A percentile compares a stretch with the other conserved stretches of the same genome.
Conservation (phyloP, 2,113 vertebrate species). For the Onychostruthus taczanowskii region DNA sequence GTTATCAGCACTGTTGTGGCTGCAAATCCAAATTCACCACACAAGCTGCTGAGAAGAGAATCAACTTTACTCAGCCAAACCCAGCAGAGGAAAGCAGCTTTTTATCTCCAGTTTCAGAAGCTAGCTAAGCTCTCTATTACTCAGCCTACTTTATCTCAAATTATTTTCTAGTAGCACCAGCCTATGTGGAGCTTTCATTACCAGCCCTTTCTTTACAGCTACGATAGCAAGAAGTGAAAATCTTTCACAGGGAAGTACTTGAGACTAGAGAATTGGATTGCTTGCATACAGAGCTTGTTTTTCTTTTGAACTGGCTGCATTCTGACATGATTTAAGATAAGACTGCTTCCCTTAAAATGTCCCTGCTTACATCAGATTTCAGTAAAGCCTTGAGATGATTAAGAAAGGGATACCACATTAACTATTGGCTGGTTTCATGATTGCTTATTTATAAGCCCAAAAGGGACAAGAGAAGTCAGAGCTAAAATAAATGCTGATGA, state of each 20-base stretch:
- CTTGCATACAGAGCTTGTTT: not conserved
- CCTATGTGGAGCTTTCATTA: not conserved
- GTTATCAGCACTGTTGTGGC: fast-evolving
- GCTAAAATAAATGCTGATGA: not conserved
- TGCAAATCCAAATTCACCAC: not conserved
- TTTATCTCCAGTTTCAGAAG: not conserved
- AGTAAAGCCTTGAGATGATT: not conserved
- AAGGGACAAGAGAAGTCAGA: not conserved
- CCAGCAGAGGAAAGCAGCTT: not conserved
- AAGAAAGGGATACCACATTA: not conserved
- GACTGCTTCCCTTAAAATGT: not conserved
- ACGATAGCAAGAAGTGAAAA: not conserved
- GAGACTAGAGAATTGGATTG: not conserved
- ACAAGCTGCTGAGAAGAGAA: not conserved
- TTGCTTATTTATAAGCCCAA: not conserved
- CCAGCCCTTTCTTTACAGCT: not conserved
- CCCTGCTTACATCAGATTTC: not conserved
- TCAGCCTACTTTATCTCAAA: not conserved
- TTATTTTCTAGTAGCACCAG: not conserved
- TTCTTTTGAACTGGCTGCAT: not conserved
- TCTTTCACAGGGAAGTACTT: not conserved
- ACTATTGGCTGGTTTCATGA: not conserved
- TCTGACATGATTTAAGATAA: not conserved
- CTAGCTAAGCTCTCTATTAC: not conserved
- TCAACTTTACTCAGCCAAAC: not conserved